Evolutionary conservation across 2,797 vertebrate genomes (phyloP).

Genomic region (Graptemys geographica): DNA sequence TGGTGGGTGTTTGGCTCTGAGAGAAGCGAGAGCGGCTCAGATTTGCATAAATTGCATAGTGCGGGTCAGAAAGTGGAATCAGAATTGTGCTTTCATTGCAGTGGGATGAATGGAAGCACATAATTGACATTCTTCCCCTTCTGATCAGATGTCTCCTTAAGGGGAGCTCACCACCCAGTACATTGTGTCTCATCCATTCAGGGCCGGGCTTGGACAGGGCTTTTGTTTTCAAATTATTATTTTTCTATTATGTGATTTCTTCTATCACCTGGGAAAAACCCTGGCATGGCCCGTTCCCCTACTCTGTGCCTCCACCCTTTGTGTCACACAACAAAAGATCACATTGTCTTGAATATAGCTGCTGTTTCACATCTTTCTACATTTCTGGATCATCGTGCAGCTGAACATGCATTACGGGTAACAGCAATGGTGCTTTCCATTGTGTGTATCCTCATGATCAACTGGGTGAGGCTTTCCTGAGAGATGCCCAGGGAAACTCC

Average conservation of each 20-base stretch:
- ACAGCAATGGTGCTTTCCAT: neutral
- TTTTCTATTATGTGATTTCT: slow-evolving; percentile 59
- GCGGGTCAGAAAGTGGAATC: slow-evolving; percentile 58
- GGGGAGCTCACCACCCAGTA: slow-evolving; percentile 57
- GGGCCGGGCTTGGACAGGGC: slow-evolving; percentile 48
- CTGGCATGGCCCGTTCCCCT: neutral
- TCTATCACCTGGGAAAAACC: slow-evolving; percentile 57
- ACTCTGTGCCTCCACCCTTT: slow-evolving; percentile 4
- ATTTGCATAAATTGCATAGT: slow-evolving; percentile 71
- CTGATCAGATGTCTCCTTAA: slow-evolving; percentile 65
- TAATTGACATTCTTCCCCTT: slow-evolving; percentile 65
- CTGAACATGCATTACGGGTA: rapidly evolving
- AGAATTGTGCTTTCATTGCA: slow-evolving; percentile 64
- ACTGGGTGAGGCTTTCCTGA: neutral
- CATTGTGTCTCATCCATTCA: slow-evolving; percentile 38
- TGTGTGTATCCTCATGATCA: neutral
- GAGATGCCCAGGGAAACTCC: neutral
- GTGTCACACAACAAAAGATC: slow-evolving; percentile 50
- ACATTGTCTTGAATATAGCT: slow-evolving; percentile 17
- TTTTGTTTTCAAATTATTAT: slow-evolving; percentile 71
- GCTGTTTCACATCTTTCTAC: neutral
- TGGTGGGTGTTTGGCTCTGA: slow-evolving; percentile 63
- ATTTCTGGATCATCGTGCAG: neutral
- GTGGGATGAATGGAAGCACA: slow-evolving; percentile 65
- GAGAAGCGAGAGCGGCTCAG: slow-evolving; percentile 61